Percentiles rank a stretch among this genome's conserved stretches.
phyloP scores from a whole-genome alignment of 2,888 invertebrate species.

The Lochmaea crataegi region DNA sequence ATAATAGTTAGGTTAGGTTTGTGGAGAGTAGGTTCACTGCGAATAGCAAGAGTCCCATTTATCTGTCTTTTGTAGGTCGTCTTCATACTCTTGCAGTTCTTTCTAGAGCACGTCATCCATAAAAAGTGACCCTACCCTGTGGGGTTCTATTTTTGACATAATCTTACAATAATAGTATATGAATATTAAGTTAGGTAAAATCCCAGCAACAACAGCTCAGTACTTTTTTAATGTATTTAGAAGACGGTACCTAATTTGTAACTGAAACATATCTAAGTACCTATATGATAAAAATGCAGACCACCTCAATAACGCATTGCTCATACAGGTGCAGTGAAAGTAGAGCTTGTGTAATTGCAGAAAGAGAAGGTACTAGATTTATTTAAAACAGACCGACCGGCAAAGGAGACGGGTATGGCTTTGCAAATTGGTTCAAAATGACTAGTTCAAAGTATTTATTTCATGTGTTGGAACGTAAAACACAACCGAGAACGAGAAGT shows the following conservation, averaged over 20 bases:
- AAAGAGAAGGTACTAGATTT: slow-evolving; percentile 7
- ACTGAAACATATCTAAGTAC: neutral
- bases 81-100: too few relatives aligned
- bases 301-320: neutral
- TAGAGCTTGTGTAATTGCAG: neutral
- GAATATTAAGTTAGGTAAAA: too few relatives aligned
- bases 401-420: slow-evolving; percentile 27
- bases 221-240: too few relatives aligned
- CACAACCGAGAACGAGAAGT: slow-evolving; percentile 21
- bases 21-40: too few relatives aligned
- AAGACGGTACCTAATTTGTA: neutral
- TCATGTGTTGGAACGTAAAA: slow-evolving; percentile 33
- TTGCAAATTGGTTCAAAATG: slow-evolving; percentile 33
- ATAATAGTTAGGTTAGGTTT: too few relatives aligned
- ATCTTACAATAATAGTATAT: too few relatives aligned
- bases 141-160: too few relatives aligned
- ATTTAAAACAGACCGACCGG: slow-evolving; percentile 13
- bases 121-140: too few relatives aligned
- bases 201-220: too few relatives aligned
- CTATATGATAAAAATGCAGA: neutral
- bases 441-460: slow-evolving; percentile 37
- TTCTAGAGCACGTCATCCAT: too few relatives aligned
- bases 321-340: slow-evolving; percentile 2
- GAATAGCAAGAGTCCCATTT: too few relatives aligned
- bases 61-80: too few relatives aligned